Evolutionary conservation across 2,888 invertebrate species (phyloP), one percentile per base, ranked within the genome.

Genomic region (Drosophila flavopinicola): DNA sequence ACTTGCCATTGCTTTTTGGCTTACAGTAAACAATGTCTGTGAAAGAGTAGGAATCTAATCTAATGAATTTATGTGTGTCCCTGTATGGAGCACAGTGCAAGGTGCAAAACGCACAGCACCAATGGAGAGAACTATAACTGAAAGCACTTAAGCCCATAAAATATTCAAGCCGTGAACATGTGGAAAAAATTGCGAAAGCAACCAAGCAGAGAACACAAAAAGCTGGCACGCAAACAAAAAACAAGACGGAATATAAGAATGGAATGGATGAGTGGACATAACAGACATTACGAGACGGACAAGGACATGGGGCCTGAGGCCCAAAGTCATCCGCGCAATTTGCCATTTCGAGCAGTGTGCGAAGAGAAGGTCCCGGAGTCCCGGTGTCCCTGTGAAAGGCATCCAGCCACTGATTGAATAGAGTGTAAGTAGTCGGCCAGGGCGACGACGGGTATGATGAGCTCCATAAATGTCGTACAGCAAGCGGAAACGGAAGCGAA

Each of bases 141-240:
- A 83, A 84, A 84, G 86, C 86, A 83, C 82, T 86, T 86, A 86
- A 78, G 86, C 80, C 85, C 82, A 83, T 83, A 78, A 83, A 83
- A 86, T 83, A 83, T 86, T 84, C 82, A 83, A 67, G 84, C 73
- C 75, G 84, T 77, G 82, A 86, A 77, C 78, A 80, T 86, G 82
- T 84, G 82, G 78, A 72, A 75, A n/a, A 84, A 82, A 85, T 79
- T 86, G 83, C 86, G 69, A 69, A 66, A 65, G 63, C 54, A 49
- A 52, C 47, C 49, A 53, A 49, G 49, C 42, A 58, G 41, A 69
- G 74, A 74, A 48, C 57, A 70, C 75, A 74, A 70, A 77, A 68
- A 66, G 64, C 45, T 66, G 67, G 61, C 60, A 66, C 48, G 49
- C 68, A 74, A 60, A 60, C 68, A 65, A 33, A 10, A 23, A 9